Evolutionary conservation across 2,888 invertebrate genomes (phyloP), one percentile per base, ranked within the genome.

Genomic region (Leucoptera coffeella): DNA sequence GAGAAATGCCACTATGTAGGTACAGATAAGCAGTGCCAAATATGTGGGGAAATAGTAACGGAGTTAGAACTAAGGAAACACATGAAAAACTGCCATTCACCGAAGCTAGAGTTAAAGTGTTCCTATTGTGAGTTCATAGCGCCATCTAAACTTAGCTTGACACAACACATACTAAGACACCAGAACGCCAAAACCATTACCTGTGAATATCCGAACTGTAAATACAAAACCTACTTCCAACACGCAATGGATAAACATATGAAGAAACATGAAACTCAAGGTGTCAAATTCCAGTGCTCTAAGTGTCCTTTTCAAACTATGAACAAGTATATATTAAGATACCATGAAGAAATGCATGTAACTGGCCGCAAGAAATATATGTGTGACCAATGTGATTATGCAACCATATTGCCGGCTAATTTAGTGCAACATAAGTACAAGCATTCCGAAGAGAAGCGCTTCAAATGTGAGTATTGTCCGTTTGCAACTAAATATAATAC

Each of bases 401-500:
- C 64, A 0, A 67, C 69, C 0, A 54, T 60, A 6, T 34, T 65
- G 9, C 67, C 67, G 8, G 65, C 65, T 0, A 65, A 61, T 31
- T 41, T 71, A 30, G 58, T 67, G 1, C 69, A 69, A 28, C 69
- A 71, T 34, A 64, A 59, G 30, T 62, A 62, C 34, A 71, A 69
- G 28, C 71, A 71, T 45, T 59, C 67, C 1, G 40, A 50, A 1
- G 64, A 59, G 14, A 69, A 67, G 28, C 40, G 59, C 34, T 71
- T 67, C 22, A 65, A 65, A 34, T 71, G 71, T 38, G 67, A 69
- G 32, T 56, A 61, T 0, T 71, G 71, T 25, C 55, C 62, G 0
- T 69, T 67, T 26, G 65, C 65, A 5, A 57, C 67, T 1, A 67
- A 69, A 33, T 69, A 69, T 35, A 67, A 65, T 30, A 65, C 67